Conservation (phyloP, 2,888 invertebrate genomes). For the Cantharis flavilabris region DNA sequence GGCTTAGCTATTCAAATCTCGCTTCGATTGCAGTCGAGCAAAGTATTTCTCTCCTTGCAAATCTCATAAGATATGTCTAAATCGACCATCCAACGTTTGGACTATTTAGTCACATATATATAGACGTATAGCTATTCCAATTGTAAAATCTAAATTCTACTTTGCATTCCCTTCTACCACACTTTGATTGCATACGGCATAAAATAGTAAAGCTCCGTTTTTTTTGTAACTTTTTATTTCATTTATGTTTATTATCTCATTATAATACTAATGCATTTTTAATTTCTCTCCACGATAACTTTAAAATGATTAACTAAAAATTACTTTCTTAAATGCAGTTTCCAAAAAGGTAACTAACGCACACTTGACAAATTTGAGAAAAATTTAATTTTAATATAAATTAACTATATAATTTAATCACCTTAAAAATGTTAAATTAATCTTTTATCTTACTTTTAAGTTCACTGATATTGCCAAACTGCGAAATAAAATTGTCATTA, state of each 20-base stretch:
- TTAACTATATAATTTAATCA: not conserved
- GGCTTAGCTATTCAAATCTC: slow-evolving; percentile 59
- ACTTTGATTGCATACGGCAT: slow-evolving; percentile 39
- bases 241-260: not conserved
- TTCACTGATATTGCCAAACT: not conserved
- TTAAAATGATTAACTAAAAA: not conserved
- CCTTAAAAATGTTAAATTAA: not conserved
- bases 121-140: slow-evolving; percentile 55
- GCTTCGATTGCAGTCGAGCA: slow-evolving; percentile 56
- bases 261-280: not conserved
- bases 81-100: slow-evolving; percentile 43
- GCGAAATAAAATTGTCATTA: not conserved
- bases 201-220: slow-evolving; percentile 29
- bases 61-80: slow-evolving; percentile 31
- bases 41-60: slow-evolving; percentile 47
- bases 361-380: not conserved
- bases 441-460: not conserved
- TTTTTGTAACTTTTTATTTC: slow-evolving; percentile 8
- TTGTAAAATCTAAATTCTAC: slow-evolving; percentile 57
- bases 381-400: not conserved
- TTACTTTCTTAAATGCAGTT: not conserved
- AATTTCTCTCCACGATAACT: not conserved
- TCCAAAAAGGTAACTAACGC: not conserved
- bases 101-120: slow-evolving; percentile 52
- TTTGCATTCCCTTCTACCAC: slow-evolving; percentile 54